Base-by-base conservation (phyloP, 2,113 vertebrate genomes). In the Corythornis vintsioides region DNA sequence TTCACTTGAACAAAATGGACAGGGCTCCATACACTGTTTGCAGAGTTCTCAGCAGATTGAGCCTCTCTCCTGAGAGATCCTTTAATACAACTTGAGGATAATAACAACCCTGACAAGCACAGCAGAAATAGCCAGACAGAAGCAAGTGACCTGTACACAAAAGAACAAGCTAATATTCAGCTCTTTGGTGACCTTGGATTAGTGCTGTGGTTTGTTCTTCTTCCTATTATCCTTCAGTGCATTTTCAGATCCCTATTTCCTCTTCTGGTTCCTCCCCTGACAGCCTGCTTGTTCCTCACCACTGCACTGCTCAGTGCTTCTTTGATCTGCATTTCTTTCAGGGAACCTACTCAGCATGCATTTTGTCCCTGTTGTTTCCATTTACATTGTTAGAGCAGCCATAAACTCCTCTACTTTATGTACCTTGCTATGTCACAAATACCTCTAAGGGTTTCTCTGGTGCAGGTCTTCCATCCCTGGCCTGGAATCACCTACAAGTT, bases 371-470 rank as follows among this genome's bases (percentile, higher is more conserved):
- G 55, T 20, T 7, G 0, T 56, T 91, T 67, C 67, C 35, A 75
- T 84, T 91, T 65, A 45, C 60, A 31, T 38, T 38, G 24, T 40
- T 83, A 74, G 69, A 85, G 52, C 65, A 94, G 55, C 60, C 78
- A 83, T 28, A 64, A 89, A 71, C 33, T 47, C 20, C 55, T 65
- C 53, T 25, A 61, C 40, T 91, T 71, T 7, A 25, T 40, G 47
- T n/a, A 71, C 20, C 35, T 21, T 42, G 76, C 12, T 42, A 82
- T 77, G 64, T 56, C 77, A 90, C 19, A 57, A 35, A 70, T 26
- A 33, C 17, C 90, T 83, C 28, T 29, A 45, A 65, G 13, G 31
- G 40, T 26, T 76, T 0, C 0, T 21, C 45, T 17, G 42, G 16
- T 31, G 64, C 52, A 59, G 55, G 42, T 33, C 52, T 53, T 86